phyloP scores from a whole-genome alignment of 2,113 vertebrate species.

The Microcebus lehilahytsara region DNA sequence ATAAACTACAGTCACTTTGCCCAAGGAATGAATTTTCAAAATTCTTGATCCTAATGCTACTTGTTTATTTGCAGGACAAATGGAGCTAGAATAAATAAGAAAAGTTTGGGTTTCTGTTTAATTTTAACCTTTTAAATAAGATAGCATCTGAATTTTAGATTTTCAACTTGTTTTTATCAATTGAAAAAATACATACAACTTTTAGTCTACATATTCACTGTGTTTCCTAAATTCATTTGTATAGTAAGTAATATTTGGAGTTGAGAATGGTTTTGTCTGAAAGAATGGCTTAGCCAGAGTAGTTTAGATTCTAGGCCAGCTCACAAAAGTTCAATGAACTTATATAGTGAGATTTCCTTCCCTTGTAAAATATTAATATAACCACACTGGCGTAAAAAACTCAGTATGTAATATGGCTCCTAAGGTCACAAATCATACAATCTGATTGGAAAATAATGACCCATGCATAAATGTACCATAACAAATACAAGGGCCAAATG shows the following conservation, averaged over 20 bases:
- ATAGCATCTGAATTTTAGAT: neutral
- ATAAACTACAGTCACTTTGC: neutral
- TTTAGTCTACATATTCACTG: neutral
- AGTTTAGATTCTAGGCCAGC: neutral
- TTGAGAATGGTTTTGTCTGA: neutral
- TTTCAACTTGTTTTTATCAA: neutral
- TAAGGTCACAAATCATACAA: neutral
- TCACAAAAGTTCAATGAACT: neutral
- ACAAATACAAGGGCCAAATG: neutral
- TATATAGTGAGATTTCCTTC: neutral
- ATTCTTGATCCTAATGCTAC: neutral
- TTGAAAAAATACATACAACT: neutral
- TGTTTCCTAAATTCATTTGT: neutral
- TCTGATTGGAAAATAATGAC: neutral
- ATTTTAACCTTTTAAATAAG: conserved; percentile 4
- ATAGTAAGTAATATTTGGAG: neutral
- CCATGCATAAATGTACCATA: neutral
- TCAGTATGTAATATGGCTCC: neutral
- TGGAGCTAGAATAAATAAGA: neutral
- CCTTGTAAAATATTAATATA: neutral
- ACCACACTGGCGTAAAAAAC: neutral
- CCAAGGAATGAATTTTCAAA: neutral
- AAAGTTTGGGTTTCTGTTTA: neutral
- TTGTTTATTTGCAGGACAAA: neutral
- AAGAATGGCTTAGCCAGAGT: neutral